Base-by-base conservation (phyloP, 2,113 vertebrate genomes). In the Mola mola region DNA sequence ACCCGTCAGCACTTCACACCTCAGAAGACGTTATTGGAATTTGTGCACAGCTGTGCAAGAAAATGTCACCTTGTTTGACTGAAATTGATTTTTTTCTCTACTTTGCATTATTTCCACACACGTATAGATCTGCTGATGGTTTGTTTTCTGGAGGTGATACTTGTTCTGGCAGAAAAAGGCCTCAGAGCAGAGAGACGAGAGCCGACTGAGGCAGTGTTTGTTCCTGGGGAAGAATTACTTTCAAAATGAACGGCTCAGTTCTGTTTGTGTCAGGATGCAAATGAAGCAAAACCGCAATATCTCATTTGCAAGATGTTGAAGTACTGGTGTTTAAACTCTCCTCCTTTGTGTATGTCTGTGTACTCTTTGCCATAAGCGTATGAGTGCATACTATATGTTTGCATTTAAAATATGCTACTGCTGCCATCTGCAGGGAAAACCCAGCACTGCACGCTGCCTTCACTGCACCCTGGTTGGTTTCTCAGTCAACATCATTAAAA, bases 361-460 rank as follows among this genome's bases (percentile, higher is more conserved):
- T n/a, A n/a, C n/a, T n/a, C n/a, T n/a, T n/a, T n/a, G n/a, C n/a
- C n/a, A n/a, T n/a, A n/a, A n/a, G 22, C 42, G 29, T 10, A 17
- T 55, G n/a, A 22, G 21, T 62, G 21, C 12, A 12, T 21, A 19
- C 19, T 26, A n/a, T 15, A 49, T 46, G 55, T 46, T 15, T 51
- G 49, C 31, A 24, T 71, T 52, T 75, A 65, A 11, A 79, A 79
- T 36, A 66, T 79, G 74, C 58, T 28, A 25, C 64, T 88, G 82
- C 85, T 85, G 81, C 66, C 81, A 70, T 75, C 83, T 87, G 80
- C 85, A 88, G 88, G 79, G 29, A 48, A 25, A 44, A 44, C 11
- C 0, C 9, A 47, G 83, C 68, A 86, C 61, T 85, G 76, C 81
- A 84, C 0, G 8, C 33, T 34, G 0, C 4, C 48, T 16, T 36